These are phyloP conservation scores for Araneus ventricosus DNA, from an alignment of 1,140 invertebrate genomes.

Conservation along the genomic window DNA sequence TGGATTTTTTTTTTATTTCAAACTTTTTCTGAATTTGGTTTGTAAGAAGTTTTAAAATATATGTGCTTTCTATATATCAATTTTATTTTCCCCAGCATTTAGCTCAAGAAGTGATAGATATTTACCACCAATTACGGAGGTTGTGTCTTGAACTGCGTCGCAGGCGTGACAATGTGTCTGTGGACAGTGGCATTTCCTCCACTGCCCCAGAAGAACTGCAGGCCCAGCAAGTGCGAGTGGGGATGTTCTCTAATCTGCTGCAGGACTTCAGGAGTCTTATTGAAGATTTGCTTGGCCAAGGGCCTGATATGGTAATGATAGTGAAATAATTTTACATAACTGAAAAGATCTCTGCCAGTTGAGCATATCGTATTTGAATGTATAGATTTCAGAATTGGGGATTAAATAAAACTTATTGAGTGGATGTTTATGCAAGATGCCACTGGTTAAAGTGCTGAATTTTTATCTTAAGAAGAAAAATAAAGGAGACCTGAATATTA, in stretches of 20 bases:
- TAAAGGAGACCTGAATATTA: too few relatives aligned
- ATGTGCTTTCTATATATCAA: too few relatives aligned
- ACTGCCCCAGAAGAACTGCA: constrained; percentile 73
- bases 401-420: too few relatives aligned
- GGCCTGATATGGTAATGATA: constrained; percentile 67
- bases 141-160: constrained; percentile 80
- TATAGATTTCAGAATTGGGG: too few relatives aligned
- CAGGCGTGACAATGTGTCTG: constrained; percentile 76
- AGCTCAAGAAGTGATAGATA: constrained; percentile 81
- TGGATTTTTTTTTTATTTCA: too few relatives aligned
- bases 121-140: constrained; percentile 80
- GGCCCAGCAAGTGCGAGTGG: constrained; percentile 78
- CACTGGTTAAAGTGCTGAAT: too few relatives aligned
- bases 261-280: constrained; percentile 80
- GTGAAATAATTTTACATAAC: not conserved
- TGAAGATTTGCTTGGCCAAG: constrained; percentile 77
- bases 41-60: too few relatives aligned
- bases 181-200: constrained; percentile 76
- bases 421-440: too few relatives aligned
- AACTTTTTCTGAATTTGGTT: too few relatives aligned
- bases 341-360: not conserved
- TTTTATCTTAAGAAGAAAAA: too few relatives aligned
- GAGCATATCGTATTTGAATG: too few relatives aligned
- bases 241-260: constrained; percentile 80
- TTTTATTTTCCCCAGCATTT: constrained; percentile 74